phyloP scores from a whole-genome alignment of 2,797 vertebrate genomes.

The Naso thynnoides region DNA sequence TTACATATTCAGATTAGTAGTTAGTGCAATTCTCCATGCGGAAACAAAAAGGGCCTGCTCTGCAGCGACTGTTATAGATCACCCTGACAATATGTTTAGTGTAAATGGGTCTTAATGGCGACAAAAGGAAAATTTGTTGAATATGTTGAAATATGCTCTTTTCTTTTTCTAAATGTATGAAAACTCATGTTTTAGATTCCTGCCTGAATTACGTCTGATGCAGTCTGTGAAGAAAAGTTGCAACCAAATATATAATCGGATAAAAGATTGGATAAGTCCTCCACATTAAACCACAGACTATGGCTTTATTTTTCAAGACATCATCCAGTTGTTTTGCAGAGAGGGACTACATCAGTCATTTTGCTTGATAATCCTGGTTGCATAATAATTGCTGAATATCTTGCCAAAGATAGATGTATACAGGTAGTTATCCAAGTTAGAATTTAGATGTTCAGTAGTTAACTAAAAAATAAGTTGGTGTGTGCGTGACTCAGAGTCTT shows the following conservation, averaged over 20 bases:
- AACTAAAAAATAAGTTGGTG: no score
- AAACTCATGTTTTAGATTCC: background rate
- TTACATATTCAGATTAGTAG: slow-evolving; percentile 81
- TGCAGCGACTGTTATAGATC: slow-evolving; percentile 66
- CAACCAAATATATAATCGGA: background rate
- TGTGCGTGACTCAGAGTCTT: no score
- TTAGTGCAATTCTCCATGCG: slow-evolving; percentile 72
- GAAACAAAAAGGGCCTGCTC: slow-evolving; percentile 72
- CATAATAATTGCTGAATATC: no score
- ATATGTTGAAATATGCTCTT: slow-evolving; percentile 18
- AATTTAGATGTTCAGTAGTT: no score
- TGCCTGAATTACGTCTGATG: background rate
- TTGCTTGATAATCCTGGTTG: no score
- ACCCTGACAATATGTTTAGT: slow-evolving; percentile 63
- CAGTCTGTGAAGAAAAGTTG: background rate
- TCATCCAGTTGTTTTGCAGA: no score
- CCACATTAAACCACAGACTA: no score
- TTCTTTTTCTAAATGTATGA: background rate
- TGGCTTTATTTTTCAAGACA: no score
- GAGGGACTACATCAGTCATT: no score
- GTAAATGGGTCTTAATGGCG: slow-evolving; percentile 38
- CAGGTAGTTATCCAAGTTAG: no score
- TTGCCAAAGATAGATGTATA: no score
- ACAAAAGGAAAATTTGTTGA: slow-evolving; percentile 29
- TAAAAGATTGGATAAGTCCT: no score